phyloP scores from a whole-genome alignment of 2,888 invertebrate genomes.

The Drosophila robusta region DNA sequence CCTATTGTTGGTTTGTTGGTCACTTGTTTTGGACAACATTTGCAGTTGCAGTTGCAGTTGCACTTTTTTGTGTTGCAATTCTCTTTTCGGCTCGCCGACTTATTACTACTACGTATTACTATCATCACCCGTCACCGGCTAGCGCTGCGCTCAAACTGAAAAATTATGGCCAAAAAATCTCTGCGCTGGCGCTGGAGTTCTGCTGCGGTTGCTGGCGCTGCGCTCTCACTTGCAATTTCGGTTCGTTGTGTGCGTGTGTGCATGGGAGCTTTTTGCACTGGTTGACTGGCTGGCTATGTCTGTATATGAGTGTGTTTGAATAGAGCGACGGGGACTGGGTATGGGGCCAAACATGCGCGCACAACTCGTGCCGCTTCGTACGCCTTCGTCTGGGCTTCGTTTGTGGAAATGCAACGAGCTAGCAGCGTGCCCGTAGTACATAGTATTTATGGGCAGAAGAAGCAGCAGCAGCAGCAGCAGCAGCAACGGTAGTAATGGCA shows the following conservation, averaged over 20 bases:
- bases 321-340: slow-evolving; percentile 4
- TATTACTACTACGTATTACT: slow-evolving; percentile 78
- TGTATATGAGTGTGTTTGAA: slow-evolving; percentile 2
- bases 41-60: slow-evolving; percentile 38
- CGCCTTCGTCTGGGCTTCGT: slow-evolving; percentile 54
- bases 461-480: slow-evolving; percentile 56
- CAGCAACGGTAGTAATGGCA: slow-evolving; percentile 61
- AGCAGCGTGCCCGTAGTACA: slow-evolving; percentile 66
- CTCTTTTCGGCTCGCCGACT: slow-evolving; percentile 62
- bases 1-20: slow-evolving; percentile 12
- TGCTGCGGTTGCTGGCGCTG: slow-evolving; percentile 24
- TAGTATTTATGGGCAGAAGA: slow-evolving; percentile 67
- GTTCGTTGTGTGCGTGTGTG: slow-evolving; percentile 30
- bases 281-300: slow-evolving; percentile 55
- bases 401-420: slow-evolving; percentile 64
- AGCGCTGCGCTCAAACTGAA: slow-evolving; percentile 77
- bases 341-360: slow-evolving; percentile 68
- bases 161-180: slow-evolving; percentile 76
- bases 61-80: slow-evolving; percentile 39
- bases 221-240: slow-evolving; percentile 67
- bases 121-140: slow-evolving; percentile 80
- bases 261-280: slow-evolving; percentile 58
- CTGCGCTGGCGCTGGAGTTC: slow-evolving; percentile 72
- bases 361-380: slow-evolving; percentile 63
- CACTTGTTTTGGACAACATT: slow-evolving; percentile 40